Conservation (phyloP, 2,113 vertebrate species). For the Mesoclemmys tuberculata region DNA sequence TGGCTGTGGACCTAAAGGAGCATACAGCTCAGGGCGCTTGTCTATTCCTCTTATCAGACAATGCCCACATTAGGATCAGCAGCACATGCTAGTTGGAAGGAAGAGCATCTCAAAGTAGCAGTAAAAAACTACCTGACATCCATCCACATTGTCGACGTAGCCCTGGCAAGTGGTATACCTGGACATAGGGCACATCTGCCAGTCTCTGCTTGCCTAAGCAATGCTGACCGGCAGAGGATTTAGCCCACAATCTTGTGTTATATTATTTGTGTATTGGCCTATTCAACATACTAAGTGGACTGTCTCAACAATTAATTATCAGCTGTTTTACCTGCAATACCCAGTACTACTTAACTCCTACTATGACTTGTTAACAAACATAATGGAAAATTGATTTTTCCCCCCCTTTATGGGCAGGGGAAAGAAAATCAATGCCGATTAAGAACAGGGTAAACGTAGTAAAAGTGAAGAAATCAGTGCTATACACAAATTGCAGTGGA, state of each 20-base stretch:
- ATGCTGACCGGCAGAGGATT: neutral
- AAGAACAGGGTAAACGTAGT: slow-evolving; percentile 57
- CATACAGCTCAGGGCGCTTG: neutral
- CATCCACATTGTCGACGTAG: neutral
- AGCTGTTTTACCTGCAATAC: slow-evolving; percentile 47
- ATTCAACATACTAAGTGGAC: slow-evolving; percentile 42
- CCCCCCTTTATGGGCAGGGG: slow-evolving; percentile 6
- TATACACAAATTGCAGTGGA: neutral
- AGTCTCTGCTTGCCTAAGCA: neutral
- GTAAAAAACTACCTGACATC: neutral
- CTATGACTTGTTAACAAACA: slow-evolving; percentile 71
- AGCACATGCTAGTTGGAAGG: rapidly evolving
- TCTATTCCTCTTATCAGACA: neutral
- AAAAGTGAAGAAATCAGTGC: slow-evolving; percentile 23
- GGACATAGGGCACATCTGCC: neutral
- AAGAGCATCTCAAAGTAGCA: neutral
- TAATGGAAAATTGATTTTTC: slow-evolving; percentile 79
- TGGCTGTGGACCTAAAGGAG: neutral
- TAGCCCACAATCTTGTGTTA: slow-evolving; percentile 10
- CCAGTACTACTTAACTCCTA: slow-evolving; percentile 39
- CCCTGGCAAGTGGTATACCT: neutral
- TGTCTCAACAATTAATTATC: slow-evolving; percentile 52
- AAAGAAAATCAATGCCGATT: slow-evolving; percentile 69
- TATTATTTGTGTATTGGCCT: slow-evolving; percentile 19
- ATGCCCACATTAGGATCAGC: neutral